phyloP scores from a whole-genome alignment of 1,140 invertebrate species.

The Leptinotarsa defecta region DNA sequence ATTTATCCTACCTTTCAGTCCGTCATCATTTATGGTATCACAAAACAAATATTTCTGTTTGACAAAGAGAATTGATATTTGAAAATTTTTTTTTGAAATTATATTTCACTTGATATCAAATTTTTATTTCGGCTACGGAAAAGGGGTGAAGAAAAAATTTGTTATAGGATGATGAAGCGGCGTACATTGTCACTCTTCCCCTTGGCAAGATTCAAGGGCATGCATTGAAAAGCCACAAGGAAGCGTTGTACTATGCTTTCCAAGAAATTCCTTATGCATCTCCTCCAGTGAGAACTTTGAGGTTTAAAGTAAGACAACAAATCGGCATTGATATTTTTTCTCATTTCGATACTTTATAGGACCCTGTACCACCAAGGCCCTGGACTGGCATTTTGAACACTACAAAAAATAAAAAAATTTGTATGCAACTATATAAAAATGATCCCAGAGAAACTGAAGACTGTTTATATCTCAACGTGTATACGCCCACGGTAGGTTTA shows the following conservation, averaged over 20 bases:
- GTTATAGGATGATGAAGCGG: too few relatives aligned
- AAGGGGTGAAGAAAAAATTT: too few relatives aligned
- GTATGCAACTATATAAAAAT: not conserved
- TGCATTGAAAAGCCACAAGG: not conserved
- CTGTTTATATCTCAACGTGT: constrained; percentile 21
- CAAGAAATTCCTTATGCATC: constrained; percentile 26
- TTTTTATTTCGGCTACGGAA: too few relatives aligned
- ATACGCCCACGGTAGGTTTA: not conserved
- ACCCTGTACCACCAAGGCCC: not conserved
- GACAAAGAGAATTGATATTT: too few relatives aligned
- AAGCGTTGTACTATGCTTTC: constrained; percentile 12
- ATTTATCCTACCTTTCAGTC: too few relatives aligned
- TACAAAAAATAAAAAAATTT: constrained; percentile 19
- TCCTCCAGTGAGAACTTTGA: constrained; percentile 4
- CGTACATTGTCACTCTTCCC: not conserved
- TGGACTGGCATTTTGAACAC: constrained; percentile 5
- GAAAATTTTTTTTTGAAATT: too few relatives aligned
- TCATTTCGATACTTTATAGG: not conserved
- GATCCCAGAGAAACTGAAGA: constrained; percentile 18
- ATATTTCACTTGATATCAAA: too few relatives aligned
- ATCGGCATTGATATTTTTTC: not conserved
- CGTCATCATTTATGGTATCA: too few relatives aligned
- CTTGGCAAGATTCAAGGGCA: constrained; percentile 12
- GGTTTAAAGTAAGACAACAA: constrained; percentile 5
- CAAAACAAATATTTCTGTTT: too few relatives aligned